phyloP scores from a whole-genome alignment of 2,797 vertebrate genomes.

The Anisognathus igniventris region DNA sequence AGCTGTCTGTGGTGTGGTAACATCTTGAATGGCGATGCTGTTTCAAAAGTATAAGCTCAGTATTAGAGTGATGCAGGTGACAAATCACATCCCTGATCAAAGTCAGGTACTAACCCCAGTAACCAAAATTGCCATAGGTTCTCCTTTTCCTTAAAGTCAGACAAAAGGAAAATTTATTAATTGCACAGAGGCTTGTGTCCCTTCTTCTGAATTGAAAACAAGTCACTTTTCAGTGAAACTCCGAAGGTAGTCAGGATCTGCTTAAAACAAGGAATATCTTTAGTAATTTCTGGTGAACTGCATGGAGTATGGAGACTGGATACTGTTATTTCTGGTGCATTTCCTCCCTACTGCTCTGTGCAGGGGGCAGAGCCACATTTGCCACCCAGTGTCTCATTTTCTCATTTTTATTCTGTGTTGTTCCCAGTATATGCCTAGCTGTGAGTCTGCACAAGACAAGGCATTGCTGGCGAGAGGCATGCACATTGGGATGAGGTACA shows the following conservation, averaged over 20 bases:
- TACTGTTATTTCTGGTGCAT: background rate
- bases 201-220: background rate
- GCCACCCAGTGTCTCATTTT: background rate
- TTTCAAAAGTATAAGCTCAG: background rate
- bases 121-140: background rate
- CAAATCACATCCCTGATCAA: background rate
- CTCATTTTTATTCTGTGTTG: background rate
- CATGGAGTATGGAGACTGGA: background rate
- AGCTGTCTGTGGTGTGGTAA: background rate
- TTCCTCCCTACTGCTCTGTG: background rate
- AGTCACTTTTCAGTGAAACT: background rate
- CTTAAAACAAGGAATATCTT: background rate
- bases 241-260: background rate
- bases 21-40: fast-evolving
- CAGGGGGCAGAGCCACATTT: background rate
- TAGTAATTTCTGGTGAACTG: background rate
- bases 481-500: background rate
- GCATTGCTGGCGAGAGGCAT: background rate
- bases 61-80: background rate
- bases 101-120: background rate
- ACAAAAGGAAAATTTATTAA: background rate
- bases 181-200: background rate
- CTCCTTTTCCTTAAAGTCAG: background rate
- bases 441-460: background rate
- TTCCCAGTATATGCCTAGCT: background rate